A percentile compares a stretch with the other conserved stretches of the same genome.
phyloP scores from a whole-genome alignment of 2,888 invertebrate species.

The Mesorhabditis spiculigera region DNA sequence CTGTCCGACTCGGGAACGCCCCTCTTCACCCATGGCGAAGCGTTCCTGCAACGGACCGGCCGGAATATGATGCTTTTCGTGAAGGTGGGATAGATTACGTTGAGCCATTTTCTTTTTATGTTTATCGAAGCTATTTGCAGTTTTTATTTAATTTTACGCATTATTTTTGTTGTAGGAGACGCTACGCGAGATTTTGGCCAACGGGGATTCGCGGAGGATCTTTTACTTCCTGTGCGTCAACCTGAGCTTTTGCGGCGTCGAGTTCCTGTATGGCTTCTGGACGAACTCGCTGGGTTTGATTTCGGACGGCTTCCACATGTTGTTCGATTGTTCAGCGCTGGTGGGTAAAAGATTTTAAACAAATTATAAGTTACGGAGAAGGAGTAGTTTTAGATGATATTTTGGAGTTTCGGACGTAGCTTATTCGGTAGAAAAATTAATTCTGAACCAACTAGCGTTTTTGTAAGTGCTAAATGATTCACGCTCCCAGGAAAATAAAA shows the following conservation, averaged over 20 bases:
- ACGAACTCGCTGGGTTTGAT: conserved; percentile 67
- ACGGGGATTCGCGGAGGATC: conserved; percentile 65
- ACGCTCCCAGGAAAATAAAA: too few relatives aligned
- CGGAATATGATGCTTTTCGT: conserved; percentile 26
- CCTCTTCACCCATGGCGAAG: conserved; percentile 64
- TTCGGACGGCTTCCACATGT: conserved; percentile 68
- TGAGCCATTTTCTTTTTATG: not conserved
- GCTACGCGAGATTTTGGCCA: conserved; percentile 62
- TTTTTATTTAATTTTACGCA: not conserved
- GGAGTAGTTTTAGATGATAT: too few relatives aligned
- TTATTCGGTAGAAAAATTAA: too few relatives aligned
- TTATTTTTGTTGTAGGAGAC: conserved; percentile 26
- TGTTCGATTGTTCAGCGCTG: conserved; percentile 67
- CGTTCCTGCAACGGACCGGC: conserved; percentile 58
- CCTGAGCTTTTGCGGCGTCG: conserved; percentile 60
- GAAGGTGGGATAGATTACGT: conserved; percentile 13
- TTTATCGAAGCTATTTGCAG: not conserved
- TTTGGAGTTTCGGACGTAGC: too few relatives aligned
- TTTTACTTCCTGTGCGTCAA: conserved; percentile 60
- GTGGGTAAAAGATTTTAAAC: conserved; percentile 30
- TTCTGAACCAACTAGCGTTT: too few relatives aligned
- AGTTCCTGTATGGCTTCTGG: conserved; percentile 66
- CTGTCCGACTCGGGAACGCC: conserved; percentile 64
- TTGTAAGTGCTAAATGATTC: too few relatives aligned
- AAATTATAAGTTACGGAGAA: too few relatives aligned